Percentiles rank a stretch among this genome's conserved stretches.
These are phyloP conservation scores for Anguilla megastoma DNA, from an alignment of 2,797 vertebrate species.

Conservation along the genomic window DNA sequence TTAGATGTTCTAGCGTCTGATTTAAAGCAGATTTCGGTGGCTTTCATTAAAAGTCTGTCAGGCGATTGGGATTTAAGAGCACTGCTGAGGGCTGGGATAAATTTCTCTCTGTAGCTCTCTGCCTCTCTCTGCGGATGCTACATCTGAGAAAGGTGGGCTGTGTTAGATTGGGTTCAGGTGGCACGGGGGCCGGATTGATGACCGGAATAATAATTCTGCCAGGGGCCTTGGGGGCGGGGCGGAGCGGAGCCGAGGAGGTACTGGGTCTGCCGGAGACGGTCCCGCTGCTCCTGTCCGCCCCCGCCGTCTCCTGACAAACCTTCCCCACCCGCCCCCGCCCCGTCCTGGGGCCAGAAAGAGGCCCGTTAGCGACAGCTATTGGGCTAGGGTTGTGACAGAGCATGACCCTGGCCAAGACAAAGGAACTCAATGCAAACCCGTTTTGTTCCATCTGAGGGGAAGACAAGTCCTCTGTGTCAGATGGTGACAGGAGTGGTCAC, in stretches of 20 bases:
- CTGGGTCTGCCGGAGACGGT: not conserved
- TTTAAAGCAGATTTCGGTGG: not conserved
- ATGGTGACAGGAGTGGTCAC: not conserved
- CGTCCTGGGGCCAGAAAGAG: not conserved
- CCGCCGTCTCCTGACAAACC: not conserved
- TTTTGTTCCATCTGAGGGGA: not conserved
- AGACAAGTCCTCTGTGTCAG: slow-evolving; percentile 11
- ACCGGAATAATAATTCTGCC: not conserved
- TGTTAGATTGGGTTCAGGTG: not conserved
- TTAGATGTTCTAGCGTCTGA: not conserved
- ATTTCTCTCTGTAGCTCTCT: not conserved
- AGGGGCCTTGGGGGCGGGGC: not conserved
- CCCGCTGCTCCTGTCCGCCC: not conserved
- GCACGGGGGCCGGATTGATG: not conserved
- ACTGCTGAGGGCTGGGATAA: not conserved
- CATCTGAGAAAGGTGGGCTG: not conserved
- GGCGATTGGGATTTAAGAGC: not conserved
- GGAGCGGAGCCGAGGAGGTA: not conserved
- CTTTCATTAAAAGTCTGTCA: not conserved
- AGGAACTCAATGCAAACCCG: not conserved
- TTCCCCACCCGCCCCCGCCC: not conserved
- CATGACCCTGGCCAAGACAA: slow-evolving; percentile 7
- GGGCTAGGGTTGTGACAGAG: not conserved
- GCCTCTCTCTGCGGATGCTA: not conserved
- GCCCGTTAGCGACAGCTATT: not conserved